Base-by-base conservation (phyloP, 2,888 invertebrate genomes). In the Andrena bucephala region DNA sequence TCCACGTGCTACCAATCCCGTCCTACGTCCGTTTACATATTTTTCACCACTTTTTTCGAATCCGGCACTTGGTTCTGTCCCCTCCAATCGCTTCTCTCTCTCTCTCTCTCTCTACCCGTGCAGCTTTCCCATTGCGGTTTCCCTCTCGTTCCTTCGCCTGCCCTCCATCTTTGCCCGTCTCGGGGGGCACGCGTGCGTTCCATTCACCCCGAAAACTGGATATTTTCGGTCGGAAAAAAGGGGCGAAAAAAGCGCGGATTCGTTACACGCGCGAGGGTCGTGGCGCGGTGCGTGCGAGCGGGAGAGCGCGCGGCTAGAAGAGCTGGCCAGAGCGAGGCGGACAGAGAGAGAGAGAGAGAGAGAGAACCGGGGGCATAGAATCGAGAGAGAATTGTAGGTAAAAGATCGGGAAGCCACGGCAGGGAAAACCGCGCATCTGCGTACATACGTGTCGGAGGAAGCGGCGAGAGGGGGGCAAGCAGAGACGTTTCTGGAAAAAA, bases 231-330 rank as follows among this genome's bases (percentile, higher is more conserved):
- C 66, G 71, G 77, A 70, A 86, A 87, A 90, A 89, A 82, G 65
- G 65, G 72, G 70, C 76, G 88, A 89, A 91, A 92, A 91, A 93
- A 92, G 92, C 89, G 89, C 36, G 42, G 5, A 93, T 93, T 93
- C 93, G 93, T 92, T 91, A 93, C 93, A 92, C 91, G 83, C 84
- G 76, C 80, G 87, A 71, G 86, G 87, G 84, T 83, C 87, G 84
- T 70, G 81, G 84, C 81, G 77, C 83, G 87, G 81, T 85, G 83
- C 84, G 73, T 79, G 85, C 82, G 77, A 85, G 77, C 78, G 85
- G 71, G 77, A 74, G 52, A 29, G 59, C 48, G 52, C 29, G 27
- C 31, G 69, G 54, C 16, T 3, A 24, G 20, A 33, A 20, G 42
- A 66, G 20, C 24, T 1, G 74, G 75, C 50, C 52, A 36, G 50